Conservation (phyloP, 2,113 vertebrate genomes). For the Corythornis vintsioides region DNA sequence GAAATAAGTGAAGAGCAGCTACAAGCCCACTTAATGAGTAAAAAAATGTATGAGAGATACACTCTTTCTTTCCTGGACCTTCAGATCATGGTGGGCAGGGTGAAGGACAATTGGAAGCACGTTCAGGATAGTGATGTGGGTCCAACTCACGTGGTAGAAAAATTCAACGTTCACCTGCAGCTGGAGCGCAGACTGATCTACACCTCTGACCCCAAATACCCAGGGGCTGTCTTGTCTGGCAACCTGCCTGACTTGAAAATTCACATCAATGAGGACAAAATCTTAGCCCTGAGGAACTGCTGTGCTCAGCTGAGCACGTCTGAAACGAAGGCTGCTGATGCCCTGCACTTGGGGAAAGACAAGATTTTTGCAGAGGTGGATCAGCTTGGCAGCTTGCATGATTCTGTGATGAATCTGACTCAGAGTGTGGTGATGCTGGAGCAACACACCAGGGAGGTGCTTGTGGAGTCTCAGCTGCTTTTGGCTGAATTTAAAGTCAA, state of each 20-base stretch:
- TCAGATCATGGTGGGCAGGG: slow-evolving; percentile 96
- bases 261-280: slow-evolving; percentile 96
- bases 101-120: slow-evolving; percentile 97
- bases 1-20: slow-evolving; percentile 78
- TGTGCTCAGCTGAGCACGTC: slow-evolving; percentile 80
- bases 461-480: slow-evolving; percentile 94
- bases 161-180: slow-evolving; percentile 94
- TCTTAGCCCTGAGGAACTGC: slow-evolving; percentile 90
- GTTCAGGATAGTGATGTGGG: slow-evolving; percentile 93
- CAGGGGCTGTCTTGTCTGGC: slow-evolving; percentile 92
- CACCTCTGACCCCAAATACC: slow-evolving; percentile 94
- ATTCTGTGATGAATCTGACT: slow-evolving; percentile 89
- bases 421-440: slow-evolving; percentile 92
- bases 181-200: slow-evolving; percentile 93
- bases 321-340: slow-evolving; percentile 77
- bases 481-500: slow-evolving; percentile 94
- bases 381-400: slow-evolving; percentile 87
- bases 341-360: slow-evolving; percentile 81
- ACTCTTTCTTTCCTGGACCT: slow-evolving; percentile 93
- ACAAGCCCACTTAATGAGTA: slow-evolving; percentile 79
- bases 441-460: slow-evolving; percentile 92
- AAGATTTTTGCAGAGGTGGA: slow-evolving; percentile 86
- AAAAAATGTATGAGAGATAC: slow-evolving; percentile 93
- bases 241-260: slow-evolving; percentile 94
- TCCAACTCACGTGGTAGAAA: slow-evolving; percentile 95